Evolutionary conservation across 30 jellyfish, hydroid and myxozoan species (phyloP).

Genomic region (Hydractinia echinata): DNA sequence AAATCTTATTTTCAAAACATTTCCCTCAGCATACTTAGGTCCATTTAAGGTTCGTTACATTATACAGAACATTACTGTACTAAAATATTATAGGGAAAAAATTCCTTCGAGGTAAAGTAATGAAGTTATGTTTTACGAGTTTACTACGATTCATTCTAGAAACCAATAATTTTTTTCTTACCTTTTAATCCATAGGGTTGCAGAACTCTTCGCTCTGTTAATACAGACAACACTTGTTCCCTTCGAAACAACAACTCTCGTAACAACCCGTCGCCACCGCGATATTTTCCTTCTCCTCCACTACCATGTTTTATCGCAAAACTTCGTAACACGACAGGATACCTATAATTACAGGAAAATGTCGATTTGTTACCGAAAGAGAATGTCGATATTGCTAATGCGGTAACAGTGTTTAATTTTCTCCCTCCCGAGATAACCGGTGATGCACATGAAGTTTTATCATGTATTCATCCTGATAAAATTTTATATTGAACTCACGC

Average conservation of each 20-base stretch:
- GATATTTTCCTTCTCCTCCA: constrained; percentile 82
- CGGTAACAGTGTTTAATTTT: neutral
- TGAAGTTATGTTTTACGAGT: too few relatives aligned
- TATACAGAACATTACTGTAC: too few relatives aligned
- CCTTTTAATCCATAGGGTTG: constrained; percentile 94
- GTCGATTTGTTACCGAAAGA: neutral
- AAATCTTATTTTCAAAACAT: too few relatives aligned
- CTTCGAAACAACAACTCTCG: constrained; percentile 76
- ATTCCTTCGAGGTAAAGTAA: too few relatives aligned
- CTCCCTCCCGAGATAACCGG: too few relatives aligned
- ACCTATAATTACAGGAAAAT: constrained; percentile 27
- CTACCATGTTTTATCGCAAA: constrained; percentile 60
- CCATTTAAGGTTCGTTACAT: too few relatives aligned
- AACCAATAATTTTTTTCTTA: neutral
- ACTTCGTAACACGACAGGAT: constrained; percentile 67
- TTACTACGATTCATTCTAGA: too few relatives aligned
- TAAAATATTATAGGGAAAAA: too few relatives aligned
- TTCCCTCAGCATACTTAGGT: too few relatives aligned
- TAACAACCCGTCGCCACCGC: constrained; percentile 93
- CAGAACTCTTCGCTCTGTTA: constrained; percentile 69
- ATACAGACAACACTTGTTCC: constrained; percentile 50
- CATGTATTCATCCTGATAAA: too few relatives aligned
- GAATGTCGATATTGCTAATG: neutral
- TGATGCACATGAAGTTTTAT: too few relatives aligned
- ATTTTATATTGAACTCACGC: too few relatives aligned